A percentile compares a stretch with the other conserved stretches of the same genome.
phyloP scores from a whole-genome alignment of 2,797 vertebrate genomes.

The Thaleichthys pacificus region DNA sequence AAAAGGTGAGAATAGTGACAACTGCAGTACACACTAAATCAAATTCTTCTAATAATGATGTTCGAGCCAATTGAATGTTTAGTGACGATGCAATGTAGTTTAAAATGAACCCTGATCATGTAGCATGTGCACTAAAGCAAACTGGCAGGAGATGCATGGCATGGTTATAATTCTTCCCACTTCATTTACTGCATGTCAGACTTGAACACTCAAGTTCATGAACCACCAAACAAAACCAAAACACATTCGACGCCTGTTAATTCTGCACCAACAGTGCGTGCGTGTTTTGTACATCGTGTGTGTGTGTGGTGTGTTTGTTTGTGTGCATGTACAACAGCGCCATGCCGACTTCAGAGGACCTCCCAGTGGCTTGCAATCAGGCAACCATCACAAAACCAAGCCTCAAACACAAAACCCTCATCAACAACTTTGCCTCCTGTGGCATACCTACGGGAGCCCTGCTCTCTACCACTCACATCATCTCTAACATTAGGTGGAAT shows the following conservation, averaged over 20 bases:
- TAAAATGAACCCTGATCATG: too few relatives aligned
- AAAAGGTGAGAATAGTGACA: too few relatives aligned
- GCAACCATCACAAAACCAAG: conserved; percentile 52
- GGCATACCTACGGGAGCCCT: conserved; percentile 45
- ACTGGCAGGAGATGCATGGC: too few relatives aligned
- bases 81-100: too few relatives aligned
- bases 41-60: too few relatives aligned
- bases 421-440: conserved; percentile 45
- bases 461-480: conserved; percentile 37
- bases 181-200: too few relatives aligned
- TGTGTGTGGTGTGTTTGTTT: conserved; percentile 19
- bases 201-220: background rate
- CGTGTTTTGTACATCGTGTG: background rate
- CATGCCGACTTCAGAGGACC: conserved; percentile 21
- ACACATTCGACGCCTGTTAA: background rate
- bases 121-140: too few relatives aligned
- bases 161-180: too few relatives aligned
- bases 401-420: conserved; percentile 40
- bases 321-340: conserved; percentile 32
- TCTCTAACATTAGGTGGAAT: too few relatives aligned
- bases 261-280: background rate
- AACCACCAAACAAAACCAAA: background rate
- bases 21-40: too few relatives aligned
- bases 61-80: background rate
- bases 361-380: conserved; percentile 50